A percentile compares a stretch with the other conserved stretches of the same genome.
Conservation (phyloP, 2,113 vertebrate species). For the Cynocephalus volans region DNA sequence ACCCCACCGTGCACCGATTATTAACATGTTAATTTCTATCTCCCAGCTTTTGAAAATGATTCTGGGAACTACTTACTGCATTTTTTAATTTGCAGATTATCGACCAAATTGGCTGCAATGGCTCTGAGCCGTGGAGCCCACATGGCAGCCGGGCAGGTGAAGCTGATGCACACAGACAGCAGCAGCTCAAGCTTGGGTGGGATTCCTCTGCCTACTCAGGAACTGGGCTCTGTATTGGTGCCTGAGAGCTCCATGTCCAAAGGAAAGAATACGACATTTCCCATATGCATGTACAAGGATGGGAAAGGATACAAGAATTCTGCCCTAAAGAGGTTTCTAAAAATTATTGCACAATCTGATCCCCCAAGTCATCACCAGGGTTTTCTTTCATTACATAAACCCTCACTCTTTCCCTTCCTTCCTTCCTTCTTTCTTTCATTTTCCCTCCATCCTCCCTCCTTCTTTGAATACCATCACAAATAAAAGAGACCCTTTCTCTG, state of each 20-base stretch:
- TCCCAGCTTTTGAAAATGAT: constrained; percentile 79
- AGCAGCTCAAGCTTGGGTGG: background rate
- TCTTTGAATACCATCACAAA: background rate
- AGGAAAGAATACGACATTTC: background rate
- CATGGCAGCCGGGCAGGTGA: constrained; percentile 81
- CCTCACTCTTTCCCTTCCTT: background rate
- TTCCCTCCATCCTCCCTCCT: background rate
- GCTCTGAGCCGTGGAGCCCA: constrained; percentile 87
- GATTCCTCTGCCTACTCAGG: background rate
- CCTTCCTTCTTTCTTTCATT: background rate
- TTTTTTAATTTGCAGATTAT: constrained; percentile 92
- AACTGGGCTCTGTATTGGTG: background rate
- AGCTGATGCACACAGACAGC: constrained; percentile 76
- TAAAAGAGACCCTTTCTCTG: background rate
- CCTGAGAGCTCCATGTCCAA: background rate
- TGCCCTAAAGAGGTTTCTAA: background rate
- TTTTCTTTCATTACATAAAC: background rate
- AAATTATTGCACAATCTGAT: background rate
- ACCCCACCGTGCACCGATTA: constrained; percentile 65
- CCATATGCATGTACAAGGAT: fast-evolving
- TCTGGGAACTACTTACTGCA: constrained; percentile 87
- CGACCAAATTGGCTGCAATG: constrained; percentile 87
- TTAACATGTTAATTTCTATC: constrained; percentile 83
- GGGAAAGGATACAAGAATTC: background rate
- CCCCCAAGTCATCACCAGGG: background rate